Evolutionary conservation across 2,113 vertebrate species (phyloP).

Genomic region (Myrmophylax atrothorax): DNA sequence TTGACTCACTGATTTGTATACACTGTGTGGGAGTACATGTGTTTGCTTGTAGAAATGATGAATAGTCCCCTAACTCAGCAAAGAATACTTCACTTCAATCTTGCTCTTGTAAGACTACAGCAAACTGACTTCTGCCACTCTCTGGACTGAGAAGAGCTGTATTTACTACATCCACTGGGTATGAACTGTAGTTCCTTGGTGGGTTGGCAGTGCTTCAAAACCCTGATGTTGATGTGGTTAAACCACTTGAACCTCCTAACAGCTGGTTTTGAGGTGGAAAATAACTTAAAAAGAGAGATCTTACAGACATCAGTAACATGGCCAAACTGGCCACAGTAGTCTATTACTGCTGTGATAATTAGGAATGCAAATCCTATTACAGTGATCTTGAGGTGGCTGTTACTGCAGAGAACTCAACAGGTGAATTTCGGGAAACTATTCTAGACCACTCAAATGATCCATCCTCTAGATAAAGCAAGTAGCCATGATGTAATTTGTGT

Average conservation of each 20-base stretch:
- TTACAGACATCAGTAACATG: not conserved
- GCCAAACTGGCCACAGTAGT: not conserved
- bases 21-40: not conserved
- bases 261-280: not conserved
- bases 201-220: not conserved
- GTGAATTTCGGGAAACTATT: not conserved
- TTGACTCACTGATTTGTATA: not conserved
- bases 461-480: not conserved
- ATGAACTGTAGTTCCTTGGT: not conserved
- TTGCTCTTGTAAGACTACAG: not conserved
- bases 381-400: not conserved
- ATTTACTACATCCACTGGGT: not conserved
- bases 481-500: not conserved
- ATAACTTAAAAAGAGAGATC: not conserved
- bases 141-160: not conserved
- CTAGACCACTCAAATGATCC: not conserved
- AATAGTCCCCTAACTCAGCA: not conserved
- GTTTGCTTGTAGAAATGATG: not conserved
- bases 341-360: not conserved
- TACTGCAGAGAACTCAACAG: not conserved
- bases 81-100: not conserved
- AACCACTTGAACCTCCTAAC: not conserved
- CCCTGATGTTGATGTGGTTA: not conserved
- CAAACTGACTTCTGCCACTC: not conserved
- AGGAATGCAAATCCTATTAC: not conserved